These are phyloP conservation scores for Rhadinocentrus ornatus DNA, from an alignment of 2,797 vertebrate genomes.

Conservation along the genomic window DNA sequence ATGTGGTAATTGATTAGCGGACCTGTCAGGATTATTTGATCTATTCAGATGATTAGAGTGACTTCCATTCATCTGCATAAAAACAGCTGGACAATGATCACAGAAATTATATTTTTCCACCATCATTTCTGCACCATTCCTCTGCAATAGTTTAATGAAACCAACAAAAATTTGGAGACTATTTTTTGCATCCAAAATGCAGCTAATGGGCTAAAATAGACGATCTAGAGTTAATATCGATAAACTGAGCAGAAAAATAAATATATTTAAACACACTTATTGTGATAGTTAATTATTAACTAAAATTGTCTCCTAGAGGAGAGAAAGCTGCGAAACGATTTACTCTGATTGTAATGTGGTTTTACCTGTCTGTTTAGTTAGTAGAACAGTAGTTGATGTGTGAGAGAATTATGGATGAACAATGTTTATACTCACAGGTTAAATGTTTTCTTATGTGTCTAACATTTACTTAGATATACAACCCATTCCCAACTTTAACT, in stretches of 20 bases:
- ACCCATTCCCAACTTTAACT: not conserved
- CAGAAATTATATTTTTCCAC: not conserved
- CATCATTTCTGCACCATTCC: not conserved
- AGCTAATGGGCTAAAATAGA: not conserved
- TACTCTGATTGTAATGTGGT: not conserved
- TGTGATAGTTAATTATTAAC: not conserved
- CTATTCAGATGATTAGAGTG: not conserved
- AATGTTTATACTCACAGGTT: not conserved
- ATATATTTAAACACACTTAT: not conserved
- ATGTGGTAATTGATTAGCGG: not conserved
- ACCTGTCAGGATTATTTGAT: not conserved
- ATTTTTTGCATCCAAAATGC: not conserved
- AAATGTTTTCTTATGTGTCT: not conserved
- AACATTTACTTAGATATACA: not conserved
- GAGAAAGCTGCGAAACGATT: not conserved
- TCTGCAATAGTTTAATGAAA: not conserved
- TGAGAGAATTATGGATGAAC: not conserved
- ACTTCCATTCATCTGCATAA: not conserved
- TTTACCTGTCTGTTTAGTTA: not conserved
- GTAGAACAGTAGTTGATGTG: not conserved
- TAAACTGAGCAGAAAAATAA: not conserved
- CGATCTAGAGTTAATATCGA: not conserved
- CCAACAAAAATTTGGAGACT: not conserved
- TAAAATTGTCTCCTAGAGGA: not conserved
- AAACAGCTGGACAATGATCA: not conserved